Base-by-base conservation (phyloP, 37 sponge, comb jelly and placozoan genomes). In the Mnemiopsis leidyi region DNA sequence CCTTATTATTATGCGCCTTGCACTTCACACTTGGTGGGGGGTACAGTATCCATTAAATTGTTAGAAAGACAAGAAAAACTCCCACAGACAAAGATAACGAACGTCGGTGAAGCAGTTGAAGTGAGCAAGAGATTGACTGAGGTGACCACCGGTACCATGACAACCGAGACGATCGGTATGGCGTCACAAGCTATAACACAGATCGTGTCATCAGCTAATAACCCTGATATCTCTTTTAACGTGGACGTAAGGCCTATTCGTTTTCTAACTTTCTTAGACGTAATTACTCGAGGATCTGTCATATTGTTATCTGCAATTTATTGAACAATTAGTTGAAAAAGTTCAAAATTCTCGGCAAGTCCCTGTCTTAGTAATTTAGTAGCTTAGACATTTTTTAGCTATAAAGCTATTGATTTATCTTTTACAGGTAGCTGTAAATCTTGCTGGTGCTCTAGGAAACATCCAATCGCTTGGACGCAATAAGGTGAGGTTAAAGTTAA, bases 111-210 rank as follows among this genome's bases (percentile, higher is more conserved):
- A 38, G 90, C 90, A 26, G 61, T 85, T 25, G 29, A 29, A 25
- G 90, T 85, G 61, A 85, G 90, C 26, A 23, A 85, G 61, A 16
- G 39, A 26, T 29, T 85, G 1, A 32, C 90, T 9, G 61, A 39
- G 26, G 7, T 85, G 0, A 85, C 90, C 13, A 25, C 90, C 0
- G 36, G 61, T 20, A 21, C 40, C 40, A 28, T 85, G 48, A 32
- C 90, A 3, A n/a, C 40, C 0, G 90, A 85, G 90, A 85, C 90
- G 13, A 85, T 85, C 61, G 90, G 61, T n/a, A 85, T 85, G 90
- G 36, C 90, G 24, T 85, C 90, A 28, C 61, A 40, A 40, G 36
- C 36, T 0, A 85, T 33, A 0, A 23, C 29, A 0, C 40, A 39
- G 61, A 85, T 85, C 3, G 61, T 85, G 1, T 21, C 24, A 0